Base-by-base conservation (phyloP, 1,140 invertebrate species). In the Druon quercuslanigerum region DNA sequence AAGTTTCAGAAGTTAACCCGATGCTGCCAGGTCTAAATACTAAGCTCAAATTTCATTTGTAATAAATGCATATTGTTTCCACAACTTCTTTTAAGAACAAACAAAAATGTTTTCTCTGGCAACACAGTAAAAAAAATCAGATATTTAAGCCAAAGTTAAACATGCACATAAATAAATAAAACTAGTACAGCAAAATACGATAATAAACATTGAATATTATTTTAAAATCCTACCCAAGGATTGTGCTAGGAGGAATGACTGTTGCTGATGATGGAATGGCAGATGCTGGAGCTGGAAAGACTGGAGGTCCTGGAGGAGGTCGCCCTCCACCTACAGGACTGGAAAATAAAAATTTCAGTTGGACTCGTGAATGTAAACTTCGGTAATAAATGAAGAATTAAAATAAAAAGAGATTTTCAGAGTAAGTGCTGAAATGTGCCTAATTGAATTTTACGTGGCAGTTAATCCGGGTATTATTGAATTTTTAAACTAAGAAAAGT, bases 251-350 rank as follows among this genome's bases (percentile, higher is more conserved):
- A 51, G 89, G 86, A 84, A 90, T 85, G 60, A 85, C 85, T 56
- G 88, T 80, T 40, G 87, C 77, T 20, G 84, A 77, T 73, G 89
- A 85, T 74, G 83, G 77, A n/a, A 90, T 90, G 19, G 89, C 82
- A 11, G 90, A 82, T 0, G 88, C 76, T 20, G 90, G 83, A 19
- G 90, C 90, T 13, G 90, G 90, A 79, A 92, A 92, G 71, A 92
- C 90, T 74, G 91, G 91, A 19, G 91, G 91, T 77, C 91, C 90
- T 72, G 90, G 91, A 76, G 90, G 90, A 17, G 91, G 87, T 60
- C 90, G 81, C 25, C 90, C 90, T 75, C 84, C 85, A 70, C 86
- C 88, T 40, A 83, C 84, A 16, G 88, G 84, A 60, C 90, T 91
- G 74, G 46, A 88, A 87, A 84, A 73, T 71, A 25, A 71, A 71